These are phyloP conservation scores for Echinops telfairi DNA, from an alignment of 2,113 vertebrate genomes.

Conservation along the genomic window DNA sequence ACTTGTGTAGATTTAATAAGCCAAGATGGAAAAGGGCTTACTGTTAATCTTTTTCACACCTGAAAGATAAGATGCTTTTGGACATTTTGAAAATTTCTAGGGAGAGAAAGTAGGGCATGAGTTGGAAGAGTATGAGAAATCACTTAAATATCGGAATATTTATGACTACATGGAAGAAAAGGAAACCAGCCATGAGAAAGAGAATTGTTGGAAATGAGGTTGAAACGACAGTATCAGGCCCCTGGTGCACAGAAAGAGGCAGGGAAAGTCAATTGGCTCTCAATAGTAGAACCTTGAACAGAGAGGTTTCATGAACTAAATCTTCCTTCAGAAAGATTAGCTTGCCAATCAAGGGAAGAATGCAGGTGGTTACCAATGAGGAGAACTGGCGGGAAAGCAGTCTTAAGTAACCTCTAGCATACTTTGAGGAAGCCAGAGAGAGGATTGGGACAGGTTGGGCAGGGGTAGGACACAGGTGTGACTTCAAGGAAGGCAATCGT, in stretches of 20 bases:
- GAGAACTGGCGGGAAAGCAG: accelerated
- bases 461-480: too few relatives aligned
- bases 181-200: neutral
- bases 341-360: neutral
- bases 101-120: neutral
- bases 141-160: neutral
- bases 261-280: neutral
- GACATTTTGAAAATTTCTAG: neutral
- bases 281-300: neutral
- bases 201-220: neutral
- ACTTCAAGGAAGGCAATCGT: neutral
- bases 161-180: neutral
- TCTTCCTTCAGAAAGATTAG: neutral
- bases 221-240: neutral
- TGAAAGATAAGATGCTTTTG: neutral
- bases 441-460: too few relatives aligned
- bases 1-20: neutral
- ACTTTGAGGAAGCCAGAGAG: neutral
- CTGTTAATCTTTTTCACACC: neutral
- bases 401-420: neutral
- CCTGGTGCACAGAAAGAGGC: neutral
- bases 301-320: neutral
- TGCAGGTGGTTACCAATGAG: neutral
- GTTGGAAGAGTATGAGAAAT: neutral
- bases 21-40: neutral